Evolutionary conservation across 1,140 invertebrate species (phyloP), one percentile per base, ranked within the genome.

Genomic region (Chelonus insularis): DNA sequence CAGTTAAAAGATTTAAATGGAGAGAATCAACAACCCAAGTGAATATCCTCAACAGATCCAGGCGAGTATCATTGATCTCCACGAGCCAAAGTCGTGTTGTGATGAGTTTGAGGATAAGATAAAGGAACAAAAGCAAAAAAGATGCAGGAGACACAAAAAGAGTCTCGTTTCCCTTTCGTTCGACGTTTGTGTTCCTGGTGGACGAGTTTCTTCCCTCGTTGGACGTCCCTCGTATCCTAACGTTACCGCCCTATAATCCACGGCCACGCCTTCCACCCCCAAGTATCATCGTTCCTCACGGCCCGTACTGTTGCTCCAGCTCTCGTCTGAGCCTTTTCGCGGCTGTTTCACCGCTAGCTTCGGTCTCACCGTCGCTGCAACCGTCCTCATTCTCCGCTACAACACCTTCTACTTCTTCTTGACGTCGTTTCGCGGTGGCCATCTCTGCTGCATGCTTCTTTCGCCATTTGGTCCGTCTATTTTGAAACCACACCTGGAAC

Each of bases 401-500:
- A 48, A 79, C 87, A 50, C 91, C 91, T 69, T 93, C 92, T 14
- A 94, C 88, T 69, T 96, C 93, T 79, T 97, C 95, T 76, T 98
- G 95, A 78, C 96, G 94, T 75, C 95, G 88, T 80, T 98, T 98
- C 4, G 95, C 95, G 20, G 95, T 96, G 50, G 96, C 96, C 95
- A 98, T 97, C 85, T 99, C 97, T 1, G 96, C 97, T 0, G 97
- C 96, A 84, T 99, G 96, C 79, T 96, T 96, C 87, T 99, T 99
- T 72, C 97, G 86, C 97, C 97, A 99, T 86, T 99, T 99, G 70
- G 97, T 99, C 75, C 97, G 86, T 78, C 97, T 87, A 82, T 99
- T 99, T 84, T 99, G 97, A 84, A 99, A 99, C 97, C 97, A 99
- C 37, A 99, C 97, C 97, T 99, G 86, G 37, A 86, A 86, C 67